These are phyloP conservation scores for Avahi laniger DNA, from an alignment of 2,797 vertebrate species.

Conservation along the genomic window DNA sequence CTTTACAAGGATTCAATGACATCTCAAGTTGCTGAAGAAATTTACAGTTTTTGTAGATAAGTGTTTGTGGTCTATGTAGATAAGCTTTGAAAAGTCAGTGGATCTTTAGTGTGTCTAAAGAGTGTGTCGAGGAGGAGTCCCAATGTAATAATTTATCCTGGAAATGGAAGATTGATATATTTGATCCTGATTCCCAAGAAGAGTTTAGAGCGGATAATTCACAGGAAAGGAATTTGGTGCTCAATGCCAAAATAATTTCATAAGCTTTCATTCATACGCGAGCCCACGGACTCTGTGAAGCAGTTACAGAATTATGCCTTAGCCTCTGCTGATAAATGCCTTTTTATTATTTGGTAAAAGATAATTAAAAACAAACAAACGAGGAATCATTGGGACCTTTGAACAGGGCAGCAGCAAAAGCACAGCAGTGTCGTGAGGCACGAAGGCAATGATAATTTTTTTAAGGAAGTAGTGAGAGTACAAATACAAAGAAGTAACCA, in stretches of 20 bases:
- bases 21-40: neutral
- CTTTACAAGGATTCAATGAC: neutral
- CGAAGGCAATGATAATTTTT: neutral
- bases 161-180: neutral
- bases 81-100: neutral
- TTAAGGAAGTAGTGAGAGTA: neutral
- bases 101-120: neutral
- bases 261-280: neutral
- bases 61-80: neutral
- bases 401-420: neutral
- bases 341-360: neutral
- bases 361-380: neutral
- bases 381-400: neutral
- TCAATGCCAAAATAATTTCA: neutral
- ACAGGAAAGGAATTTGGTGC: neutral
- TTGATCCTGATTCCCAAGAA: neutral
- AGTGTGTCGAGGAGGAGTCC: neutral
- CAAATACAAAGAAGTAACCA: neutral
- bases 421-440: neutral
- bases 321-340: neutral
- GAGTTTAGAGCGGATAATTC: neutral
- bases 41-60: neutral
- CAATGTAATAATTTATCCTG: neutral
- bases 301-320: neutral
- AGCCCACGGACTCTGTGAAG: neutral